phyloP scores from a whole-genome alignment of 2,888 invertebrate species.

The Drosophila borealis region DNA sequence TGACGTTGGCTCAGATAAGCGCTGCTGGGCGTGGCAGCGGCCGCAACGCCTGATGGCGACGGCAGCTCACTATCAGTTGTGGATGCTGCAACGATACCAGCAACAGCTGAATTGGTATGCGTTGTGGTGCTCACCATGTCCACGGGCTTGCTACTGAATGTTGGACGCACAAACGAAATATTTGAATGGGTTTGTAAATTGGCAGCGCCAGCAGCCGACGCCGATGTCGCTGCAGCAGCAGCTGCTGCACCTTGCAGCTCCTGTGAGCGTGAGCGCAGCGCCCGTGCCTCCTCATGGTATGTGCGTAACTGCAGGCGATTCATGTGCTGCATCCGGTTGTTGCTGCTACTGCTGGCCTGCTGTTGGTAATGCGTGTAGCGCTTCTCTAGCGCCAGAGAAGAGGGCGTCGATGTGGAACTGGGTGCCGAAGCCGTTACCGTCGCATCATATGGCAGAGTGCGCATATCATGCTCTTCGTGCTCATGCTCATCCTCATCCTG shows the following conservation, averaged over 20 bases:
- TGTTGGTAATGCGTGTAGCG: conserved; percentile 67
- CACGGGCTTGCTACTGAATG: conserved; percentile 76
- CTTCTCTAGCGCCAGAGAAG: conserved; percentile 45
- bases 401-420: conserved; percentile 53
- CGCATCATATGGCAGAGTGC: conserved; percentile 40
- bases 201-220: conserved; percentile 25
- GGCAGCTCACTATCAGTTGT: conserved; percentile 42
- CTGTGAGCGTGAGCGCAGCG: conserved; percentile 71
- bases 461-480: conserved; percentile 73
- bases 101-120: conserved; percentile 32
- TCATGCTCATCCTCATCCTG: conserved; percentile 71
- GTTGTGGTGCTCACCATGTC: conserved; percentile 81
- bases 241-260: conserved; percentile 59
- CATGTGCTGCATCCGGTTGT: conserved; percentile 55
- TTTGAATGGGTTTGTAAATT: conserved; percentile 66
- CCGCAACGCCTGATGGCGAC: conserved; percentile 35
- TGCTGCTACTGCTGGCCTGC: conserved; percentile 48
- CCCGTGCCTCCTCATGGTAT: conserved; percentile 73
- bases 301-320: conserved; percentile 72
- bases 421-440: conserved; percentile 39
- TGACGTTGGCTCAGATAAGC: conserved; percentile 57
- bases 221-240: conserved; percentile 23
- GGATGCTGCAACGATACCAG: conserved; percentile 18
- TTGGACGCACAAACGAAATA: conserved; percentile 81
- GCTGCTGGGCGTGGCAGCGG: conserved; percentile 26